phyloP scores from a whole-genome alignment of 2,113 vertebrate genomes.

The Apodemus sylvaticus region DNA sequence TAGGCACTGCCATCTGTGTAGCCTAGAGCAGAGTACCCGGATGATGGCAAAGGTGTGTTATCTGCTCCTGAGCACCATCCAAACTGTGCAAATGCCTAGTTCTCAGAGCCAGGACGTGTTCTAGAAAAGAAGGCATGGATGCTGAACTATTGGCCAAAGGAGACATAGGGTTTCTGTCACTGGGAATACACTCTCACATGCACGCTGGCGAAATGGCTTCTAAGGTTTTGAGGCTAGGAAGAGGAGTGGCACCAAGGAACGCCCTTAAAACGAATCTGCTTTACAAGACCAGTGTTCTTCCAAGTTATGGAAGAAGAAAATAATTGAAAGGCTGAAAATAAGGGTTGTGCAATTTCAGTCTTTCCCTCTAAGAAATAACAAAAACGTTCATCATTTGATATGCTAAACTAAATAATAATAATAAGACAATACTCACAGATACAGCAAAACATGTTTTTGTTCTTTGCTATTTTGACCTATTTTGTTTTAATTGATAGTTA shows the following conservation, averaged over 20 bases:
- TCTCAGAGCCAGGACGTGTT: background rate
- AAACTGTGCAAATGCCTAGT: background rate
- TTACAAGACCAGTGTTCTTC: background rate
- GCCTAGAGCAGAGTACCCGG: rapidly evolving
- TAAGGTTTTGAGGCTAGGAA: background rate
- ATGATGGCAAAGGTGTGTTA: rapidly evolving
- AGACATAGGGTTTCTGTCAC: rapidly evolving
- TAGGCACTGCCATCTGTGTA: rapidly evolving
- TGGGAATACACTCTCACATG: background rate
- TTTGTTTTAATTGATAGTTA: background rate
- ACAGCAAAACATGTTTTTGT: background rate
- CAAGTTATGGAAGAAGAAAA: background rate
- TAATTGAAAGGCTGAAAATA: background rate
- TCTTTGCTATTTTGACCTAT: background rate
- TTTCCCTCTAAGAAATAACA: background rate
- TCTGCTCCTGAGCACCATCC: rapidly evolving
- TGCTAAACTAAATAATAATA: background rate
- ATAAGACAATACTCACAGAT: background rate
- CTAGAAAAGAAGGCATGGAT: background rate
- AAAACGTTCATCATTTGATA: background rate
- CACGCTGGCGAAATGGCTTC: background rate
- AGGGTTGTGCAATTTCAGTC: background rate
- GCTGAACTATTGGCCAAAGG: rapidly evolving
- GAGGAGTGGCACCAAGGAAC: background rate
- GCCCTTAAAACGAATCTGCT: background rate